These are phyloP conservation scores for Drosophila funebris DNA, from an alignment of 1,140 invertebrate genomes.

Conservation along the genomic window DNA sequence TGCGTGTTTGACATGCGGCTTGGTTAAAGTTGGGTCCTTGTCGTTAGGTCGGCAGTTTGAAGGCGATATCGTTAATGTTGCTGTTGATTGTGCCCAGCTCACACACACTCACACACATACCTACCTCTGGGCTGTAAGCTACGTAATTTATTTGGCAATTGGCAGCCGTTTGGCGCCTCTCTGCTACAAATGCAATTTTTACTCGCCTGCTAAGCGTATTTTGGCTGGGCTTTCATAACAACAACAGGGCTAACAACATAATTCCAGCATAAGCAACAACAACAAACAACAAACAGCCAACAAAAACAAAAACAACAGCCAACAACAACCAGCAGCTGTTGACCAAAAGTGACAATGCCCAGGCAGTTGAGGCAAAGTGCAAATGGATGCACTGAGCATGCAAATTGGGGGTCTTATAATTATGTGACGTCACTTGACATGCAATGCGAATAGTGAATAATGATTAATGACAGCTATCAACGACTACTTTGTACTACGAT, in stretches of 20 bases:
- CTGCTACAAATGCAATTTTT: constrained; percentile 34
- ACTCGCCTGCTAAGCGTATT: constrained; percentile 36
- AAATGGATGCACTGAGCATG: background rate
- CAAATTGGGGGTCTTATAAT: constrained; percentile 27
- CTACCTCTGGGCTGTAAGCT: constrained; percentile 51
- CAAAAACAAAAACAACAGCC: constrained; percentile 36
- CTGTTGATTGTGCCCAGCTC: constrained; percentile 74
- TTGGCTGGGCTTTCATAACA: constrained; percentile 53
- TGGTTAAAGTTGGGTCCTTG: constrained; percentile 43
- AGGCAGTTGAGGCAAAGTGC: constrained; percentile 24
- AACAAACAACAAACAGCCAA: constrained; percentile 56
- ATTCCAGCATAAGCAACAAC: constrained; percentile 68
- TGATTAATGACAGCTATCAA: background rate
- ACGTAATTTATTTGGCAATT: constrained; percentile 80
- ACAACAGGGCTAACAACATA: constrained; percentile 72
- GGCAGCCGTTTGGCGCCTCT: constrained; percentile 52
- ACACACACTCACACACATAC: background rate
- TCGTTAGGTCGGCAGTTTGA: constrained; percentile 64
- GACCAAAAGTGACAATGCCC: constrained; percentile 63
- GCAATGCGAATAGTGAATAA: background rate
- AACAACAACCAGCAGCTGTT: constrained; percentile 46
- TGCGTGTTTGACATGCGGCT: constrained; percentile 71
- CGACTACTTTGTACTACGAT: background rate
- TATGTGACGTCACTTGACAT: constrained; percentile 12
- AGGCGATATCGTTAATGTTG: constrained; percentile 81